Evolutionary conservation across 2,888 invertebrate species (phyloP).

Genomic region (Stenodera caucasica): DNA sequence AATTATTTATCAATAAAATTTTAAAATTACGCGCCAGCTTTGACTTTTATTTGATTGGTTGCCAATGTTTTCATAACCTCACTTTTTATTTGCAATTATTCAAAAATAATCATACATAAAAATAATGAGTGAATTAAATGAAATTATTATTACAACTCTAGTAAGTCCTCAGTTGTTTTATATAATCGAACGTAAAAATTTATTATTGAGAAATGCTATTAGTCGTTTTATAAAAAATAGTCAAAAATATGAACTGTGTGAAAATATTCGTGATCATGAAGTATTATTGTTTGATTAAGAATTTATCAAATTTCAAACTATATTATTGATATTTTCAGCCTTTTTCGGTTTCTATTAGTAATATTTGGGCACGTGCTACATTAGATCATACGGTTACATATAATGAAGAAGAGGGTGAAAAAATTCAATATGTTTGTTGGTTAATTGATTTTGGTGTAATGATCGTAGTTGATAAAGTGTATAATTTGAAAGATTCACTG

Average conservation of each 20-base stretch:
- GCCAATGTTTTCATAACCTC: no score
- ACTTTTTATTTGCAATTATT: background rate
- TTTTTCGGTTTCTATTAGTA: constrained; percentile 9
- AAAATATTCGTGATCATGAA: background rate
- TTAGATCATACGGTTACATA: background rate
- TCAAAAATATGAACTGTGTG: no score
- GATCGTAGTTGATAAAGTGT: constrained; percentile 16
- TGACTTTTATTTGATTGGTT: background rate
- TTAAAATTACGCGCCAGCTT: background rate
- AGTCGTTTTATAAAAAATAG: no score
- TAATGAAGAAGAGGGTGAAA: background rate
- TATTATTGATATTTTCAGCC: background rate
- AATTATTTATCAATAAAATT: background rate
- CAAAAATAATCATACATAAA: no score
- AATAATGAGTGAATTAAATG: constrained; percentile 9
- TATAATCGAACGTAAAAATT: constrained; percentile 15
- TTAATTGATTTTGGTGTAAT: constrained; percentile 34
- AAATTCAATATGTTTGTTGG: constrained; percentile 28
- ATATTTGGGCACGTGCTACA: constrained; percentile 15
- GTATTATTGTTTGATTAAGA: background rate
- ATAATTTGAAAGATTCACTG: constrained; percentile 26
- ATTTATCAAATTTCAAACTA: background rate
- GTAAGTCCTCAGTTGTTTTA: constrained; percentile 20
- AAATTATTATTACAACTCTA: constrained; percentile 17
- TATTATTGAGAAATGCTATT: constrained; percentile 8